A percentile compares a stretch with the other conserved stretches of the same genome.
phyloP scores from a whole-genome alignment of 92 coral and sea anemone genomes.

The Zoanthus solanderi region DNA sequence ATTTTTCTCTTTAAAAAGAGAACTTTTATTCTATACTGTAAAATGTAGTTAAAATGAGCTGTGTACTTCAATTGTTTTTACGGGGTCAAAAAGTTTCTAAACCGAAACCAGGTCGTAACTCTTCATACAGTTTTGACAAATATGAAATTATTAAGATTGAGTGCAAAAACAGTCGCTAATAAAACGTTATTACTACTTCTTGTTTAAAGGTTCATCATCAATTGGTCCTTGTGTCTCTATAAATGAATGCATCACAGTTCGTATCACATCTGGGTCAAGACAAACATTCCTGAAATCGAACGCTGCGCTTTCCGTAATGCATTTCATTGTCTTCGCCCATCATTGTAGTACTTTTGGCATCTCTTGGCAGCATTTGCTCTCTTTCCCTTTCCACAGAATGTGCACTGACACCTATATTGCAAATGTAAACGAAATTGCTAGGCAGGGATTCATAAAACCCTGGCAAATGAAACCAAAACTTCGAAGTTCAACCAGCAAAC shows the following conservation, averaged over 20 bases:
- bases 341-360: background rate
- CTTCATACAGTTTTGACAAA: background rate
- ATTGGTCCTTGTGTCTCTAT: constrained; percentile 24
- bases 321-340: background rate
- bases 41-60: too few species aligned
- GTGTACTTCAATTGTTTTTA: too few species aligned
- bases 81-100: too few species aligned
- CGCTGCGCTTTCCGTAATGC: background rate
- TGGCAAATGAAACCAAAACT: background rate
- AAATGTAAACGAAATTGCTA: background rate
- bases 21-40: too few species aligned
- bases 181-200: background rate
- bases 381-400: constrained; percentile 22
- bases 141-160: background rate
- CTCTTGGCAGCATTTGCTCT: background rate
- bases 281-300: background rate
- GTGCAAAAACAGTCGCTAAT: background rate
- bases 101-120: too few species aligned
- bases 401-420: constrained; percentile 31
- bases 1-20: too few species aligned
- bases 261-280: background rate
- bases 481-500: background rate
- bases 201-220: constrained; percentile 10
- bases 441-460: background rate
- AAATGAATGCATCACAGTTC: constrained; percentile 20